Base-by-base conservation (phyloP, 2,113 vertebrate species). In the Collichthys lucidus region DNA sequence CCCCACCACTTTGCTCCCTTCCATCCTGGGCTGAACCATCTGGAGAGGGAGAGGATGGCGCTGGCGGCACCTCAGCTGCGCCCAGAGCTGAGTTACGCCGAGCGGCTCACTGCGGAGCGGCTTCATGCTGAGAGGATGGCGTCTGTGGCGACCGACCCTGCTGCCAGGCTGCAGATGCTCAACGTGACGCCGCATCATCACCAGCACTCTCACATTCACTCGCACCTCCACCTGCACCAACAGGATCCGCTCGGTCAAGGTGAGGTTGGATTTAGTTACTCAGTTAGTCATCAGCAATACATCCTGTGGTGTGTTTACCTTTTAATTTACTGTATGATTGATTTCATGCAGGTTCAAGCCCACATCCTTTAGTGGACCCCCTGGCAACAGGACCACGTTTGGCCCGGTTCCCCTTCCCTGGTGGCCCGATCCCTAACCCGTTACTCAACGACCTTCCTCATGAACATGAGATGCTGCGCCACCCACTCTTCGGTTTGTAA, bases 121-220 rank as follows among this genome's bases (percentile, higher is more conserved):
- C 98, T 99, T 59, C 98, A 99, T 0, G 97, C 97, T 0, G 98
- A 99, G 94, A 96, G 98, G 72, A 99, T 99, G 98, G 98, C 97
- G 0, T 97, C 98, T 0, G 96, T 99, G 73, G 96, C 96, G 3
- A 95, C 96, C 0, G 98, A 99, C 89, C 98, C 97, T 0, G 94
- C 98, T 77, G 95, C 96, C 0, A 95, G 98, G 76, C 96, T 99
- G 64, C 98, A 99, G 95, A 98, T 99, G 98, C 98, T 99, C 92
- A 99, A 99, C 17, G 98, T 99, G 75, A 99, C 98, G 0, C 98
- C 98, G 0, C 98, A 99, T 92, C 98, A 99, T 49, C 98, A 99
- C 93, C 98, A 99, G 77, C 98, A 99, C 86, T 99, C 98, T 0
- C 98, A 99, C 93, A 98, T 99, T 93, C 98, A 99, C 95, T 99